Evolutionary conservation across 2,797 vertebrate species (phyloP).

Genomic region (Zenarchopterus dispar): DNA sequence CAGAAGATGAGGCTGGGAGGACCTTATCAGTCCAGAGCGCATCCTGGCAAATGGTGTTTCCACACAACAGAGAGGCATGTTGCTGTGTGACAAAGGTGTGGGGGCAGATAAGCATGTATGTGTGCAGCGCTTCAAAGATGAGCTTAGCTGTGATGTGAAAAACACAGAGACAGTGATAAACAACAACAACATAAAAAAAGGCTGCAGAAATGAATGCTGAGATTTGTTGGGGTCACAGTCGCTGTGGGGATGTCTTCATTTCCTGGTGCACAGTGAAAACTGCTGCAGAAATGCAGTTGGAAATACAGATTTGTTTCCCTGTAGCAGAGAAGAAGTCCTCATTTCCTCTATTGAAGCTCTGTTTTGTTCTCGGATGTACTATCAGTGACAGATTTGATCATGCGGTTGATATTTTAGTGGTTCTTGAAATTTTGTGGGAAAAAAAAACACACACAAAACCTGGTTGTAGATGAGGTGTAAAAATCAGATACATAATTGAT

Average conservation of each 20-base stretch:
- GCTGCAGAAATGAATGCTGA: slow-evolving; percentile 33
- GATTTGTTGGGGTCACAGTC: slow-evolving; percentile 38
- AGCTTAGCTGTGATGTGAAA: slow-evolving; percentile 56
- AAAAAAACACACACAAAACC: too few species aligned
- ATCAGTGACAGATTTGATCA: too few species aligned
- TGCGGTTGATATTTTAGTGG: too few species aligned
- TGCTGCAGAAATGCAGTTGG: slow-evolving; percentile 9
- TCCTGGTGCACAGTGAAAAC: slow-evolving; percentile 25
- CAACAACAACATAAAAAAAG: slow-evolving; percentile 3
- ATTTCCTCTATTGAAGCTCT: neutral
- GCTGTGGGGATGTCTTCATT: slow-evolving; percentile 52
- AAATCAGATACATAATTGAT: too few species aligned
- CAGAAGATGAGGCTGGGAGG: slow-evolving; percentile 56
- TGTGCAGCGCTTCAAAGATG: slow-evolving; percentile 67
- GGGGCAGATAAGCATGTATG: slow-evolving; percentile 68
- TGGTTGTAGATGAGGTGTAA: too few species aligned
- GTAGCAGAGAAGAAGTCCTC: neutral
- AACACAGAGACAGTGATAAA: slow-evolving; percentile 8
- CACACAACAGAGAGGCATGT: slow-evolving; percentile 57
- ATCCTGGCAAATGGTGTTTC: slow-evolving; percentile 50
- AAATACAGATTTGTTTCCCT: slow-evolving; percentile 21
- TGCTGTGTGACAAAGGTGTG: slow-evolving; percentile 70
- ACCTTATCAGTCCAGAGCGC: slow-evolving; percentile 68
- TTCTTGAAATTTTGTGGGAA: too few species aligned
- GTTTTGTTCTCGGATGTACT: too few species aligned